phyloP scores from a whole-genome alignment of 30 jellyfish, hydroid and myxozoan species.

The Hydra vulgaris region DNA sequence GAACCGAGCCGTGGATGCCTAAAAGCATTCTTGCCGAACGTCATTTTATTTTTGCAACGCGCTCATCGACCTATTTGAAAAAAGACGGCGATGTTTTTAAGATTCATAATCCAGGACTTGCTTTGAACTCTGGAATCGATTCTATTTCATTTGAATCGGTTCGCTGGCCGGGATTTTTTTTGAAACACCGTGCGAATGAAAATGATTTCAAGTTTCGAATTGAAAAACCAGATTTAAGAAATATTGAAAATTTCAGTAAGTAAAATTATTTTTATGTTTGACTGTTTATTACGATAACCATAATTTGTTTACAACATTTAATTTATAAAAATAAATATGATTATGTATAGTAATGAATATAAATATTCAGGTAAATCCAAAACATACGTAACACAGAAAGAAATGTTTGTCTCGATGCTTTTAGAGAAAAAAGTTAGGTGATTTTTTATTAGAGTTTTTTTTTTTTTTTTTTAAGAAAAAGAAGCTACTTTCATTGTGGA shows the following conservation, averaged over 20 bases:
- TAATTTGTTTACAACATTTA: no score
- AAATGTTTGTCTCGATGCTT: background rate
- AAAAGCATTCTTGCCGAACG: conserved; percentile 3
- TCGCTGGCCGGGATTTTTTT: conserved; percentile 71
- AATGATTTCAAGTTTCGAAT: conserved; percentile 23
- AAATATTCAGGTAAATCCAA: no score
- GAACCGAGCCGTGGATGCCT: background rate
- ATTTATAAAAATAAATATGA: no score
- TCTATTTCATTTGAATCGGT: conserved; percentile 84
- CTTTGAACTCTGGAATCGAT: conserved; percentile 24
- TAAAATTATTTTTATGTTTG: no score
- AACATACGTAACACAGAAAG: no score
- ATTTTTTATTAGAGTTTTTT: no score
- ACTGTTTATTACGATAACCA: no score
- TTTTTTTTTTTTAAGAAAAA: background rate
- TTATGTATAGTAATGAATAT: no score
- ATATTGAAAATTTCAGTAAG: conserved; percentile 17
- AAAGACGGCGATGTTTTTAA: conserved; percentile 80
- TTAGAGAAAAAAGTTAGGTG: background rate
- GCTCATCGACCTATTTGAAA: conserved; percentile 50
- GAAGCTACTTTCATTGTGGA: conserved; percentile 36
- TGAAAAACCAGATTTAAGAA: conserved; percentile 4
- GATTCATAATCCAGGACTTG: conserved; percentile 80
- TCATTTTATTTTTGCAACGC: conserved; percentile 62
- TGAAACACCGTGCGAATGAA: conserved; percentile 32